Conservation (phyloP, 2,113 vertebrate genomes). For the Mystacornis crossleyi region DNA sequence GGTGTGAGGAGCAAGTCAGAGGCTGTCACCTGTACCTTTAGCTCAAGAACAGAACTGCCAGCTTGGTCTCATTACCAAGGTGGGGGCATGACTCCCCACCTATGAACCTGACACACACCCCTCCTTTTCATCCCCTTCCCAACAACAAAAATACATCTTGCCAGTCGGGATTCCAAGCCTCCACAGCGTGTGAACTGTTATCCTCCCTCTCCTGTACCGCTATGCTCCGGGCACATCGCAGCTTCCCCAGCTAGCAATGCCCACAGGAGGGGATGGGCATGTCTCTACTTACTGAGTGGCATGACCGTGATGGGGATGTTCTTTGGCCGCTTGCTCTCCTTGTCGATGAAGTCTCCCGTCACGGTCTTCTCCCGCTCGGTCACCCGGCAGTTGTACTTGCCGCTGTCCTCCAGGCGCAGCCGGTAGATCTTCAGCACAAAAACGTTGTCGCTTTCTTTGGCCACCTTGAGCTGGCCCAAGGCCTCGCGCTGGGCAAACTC, state of each 20-base stretch:
- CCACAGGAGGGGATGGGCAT: not conserved
- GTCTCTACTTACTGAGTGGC: conserved; percentile 88
- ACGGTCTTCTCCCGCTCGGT: conserved; percentile 91
- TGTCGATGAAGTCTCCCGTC: conserved; percentile 93
- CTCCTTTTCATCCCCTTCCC: not conserved
- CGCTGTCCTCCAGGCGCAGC: conserved; percentile 86
- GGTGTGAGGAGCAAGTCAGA: not conserved
- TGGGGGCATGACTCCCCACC: not conserved
- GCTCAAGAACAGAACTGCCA: not conserved
- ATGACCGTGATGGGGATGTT: conserved; percentile 93
- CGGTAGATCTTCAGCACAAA: conserved; percentile 93
- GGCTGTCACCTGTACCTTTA: not conserved
- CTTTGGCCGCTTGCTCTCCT: conserved; percentile 92
- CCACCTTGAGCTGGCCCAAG: conserved; percentile 87
- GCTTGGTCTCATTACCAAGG: not conserved
- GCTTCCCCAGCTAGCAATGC: not conserved
- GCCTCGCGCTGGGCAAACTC: conserved; percentile 88
- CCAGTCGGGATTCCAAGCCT: not conserved
- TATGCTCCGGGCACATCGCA: fast-evolving
- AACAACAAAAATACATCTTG: not conserved
- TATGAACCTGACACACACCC: not conserved
- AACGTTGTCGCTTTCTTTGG: conserved; percentile 85
- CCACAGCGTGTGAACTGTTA: not conserved
- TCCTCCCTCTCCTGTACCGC: not conserved
- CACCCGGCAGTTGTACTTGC: conserved; percentile 96